A percentile compares a stretch with the other conserved stretches of the same genome.
phyloP scores from a whole-genome alignment of 1,140 invertebrate genomes.

The Spodoptera litura region DNA sequence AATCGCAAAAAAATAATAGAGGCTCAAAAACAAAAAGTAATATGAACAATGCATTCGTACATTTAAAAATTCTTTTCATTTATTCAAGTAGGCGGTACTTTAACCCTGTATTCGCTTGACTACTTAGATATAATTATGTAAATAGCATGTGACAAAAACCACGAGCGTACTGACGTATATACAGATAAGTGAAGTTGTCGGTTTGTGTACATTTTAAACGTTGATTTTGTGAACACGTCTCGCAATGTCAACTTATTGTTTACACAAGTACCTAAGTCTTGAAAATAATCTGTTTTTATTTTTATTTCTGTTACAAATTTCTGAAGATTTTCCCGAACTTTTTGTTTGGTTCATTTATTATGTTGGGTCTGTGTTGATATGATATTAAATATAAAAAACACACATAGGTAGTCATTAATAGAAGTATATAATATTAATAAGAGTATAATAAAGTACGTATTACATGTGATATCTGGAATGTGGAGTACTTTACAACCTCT shows the following conservation, averaged over 20 bases:
- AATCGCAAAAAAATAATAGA: too few relatives aligned
- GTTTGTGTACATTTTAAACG: slow-evolving; percentile 39
- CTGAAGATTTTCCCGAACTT: neutral
- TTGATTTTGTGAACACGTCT: slow-evolving; percentile 35
- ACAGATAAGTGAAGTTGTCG: slow-evolving; percentile 38
- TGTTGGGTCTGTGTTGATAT: neutral
- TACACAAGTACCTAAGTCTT: slow-evolving; percentile 3
- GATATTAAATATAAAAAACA: neutral
- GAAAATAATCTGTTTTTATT: slow-evolving; percentile 10
- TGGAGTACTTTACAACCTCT: neutral
- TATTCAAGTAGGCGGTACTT: slow-evolving; percentile 1
- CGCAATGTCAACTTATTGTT: slow-evolving; percentile 15
- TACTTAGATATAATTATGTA: slow-evolving; percentile 43
- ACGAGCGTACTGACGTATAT: slow-evolving; percentile 34
- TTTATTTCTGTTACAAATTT: neutral
- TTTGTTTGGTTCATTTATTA: too few relatives aligned
- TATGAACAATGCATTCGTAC: neutral
- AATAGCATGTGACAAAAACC: slow-evolving; percentile 53
- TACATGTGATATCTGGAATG: neutral
- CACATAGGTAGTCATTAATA: too few relatives aligned
- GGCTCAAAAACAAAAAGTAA: too few relatives aligned
- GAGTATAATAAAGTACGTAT: neutral
- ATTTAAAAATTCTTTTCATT: neutral
- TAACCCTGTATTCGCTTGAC: slow-evolving; percentile 22
- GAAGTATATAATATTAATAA: too few relatives aligned